Percentiles rank a stretch among this genome's conserved stretches.
Conservation (phyloP, 23 tunicate genomes). For the Diplosoma virens region DNA sequence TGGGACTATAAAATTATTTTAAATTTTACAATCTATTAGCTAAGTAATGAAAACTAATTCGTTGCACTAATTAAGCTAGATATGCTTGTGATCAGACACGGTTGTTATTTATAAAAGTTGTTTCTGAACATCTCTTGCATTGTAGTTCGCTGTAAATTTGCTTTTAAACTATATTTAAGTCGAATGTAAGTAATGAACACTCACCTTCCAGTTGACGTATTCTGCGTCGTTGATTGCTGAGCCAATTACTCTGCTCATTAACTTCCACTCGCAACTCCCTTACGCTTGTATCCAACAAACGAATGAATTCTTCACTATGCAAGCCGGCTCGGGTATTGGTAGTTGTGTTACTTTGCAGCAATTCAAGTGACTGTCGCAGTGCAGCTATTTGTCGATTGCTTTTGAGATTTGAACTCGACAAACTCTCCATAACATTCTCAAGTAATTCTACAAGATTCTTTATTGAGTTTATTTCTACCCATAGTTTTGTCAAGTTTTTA, state of each 20-base stretch:
- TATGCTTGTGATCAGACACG: no score
- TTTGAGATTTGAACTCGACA: background rate
- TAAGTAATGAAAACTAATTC: no score
- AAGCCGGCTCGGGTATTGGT: background rate
- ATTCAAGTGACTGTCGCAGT: background rate
- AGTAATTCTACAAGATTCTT: background rate
- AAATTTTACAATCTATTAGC: no score
- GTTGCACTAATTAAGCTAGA: no score
- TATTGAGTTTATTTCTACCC: background rate
- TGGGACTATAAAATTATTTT: no score
- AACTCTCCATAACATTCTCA: slow-evolving; percentile 5
- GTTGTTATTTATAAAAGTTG: no score
- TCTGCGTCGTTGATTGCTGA: slow-evolving; percentile 39
- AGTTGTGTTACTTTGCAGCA: background rate
- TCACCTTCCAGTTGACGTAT: slow-evolving; percentile 49
- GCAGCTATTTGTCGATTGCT: background rate
- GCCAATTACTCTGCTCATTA: slow-evolving; percentile 29
- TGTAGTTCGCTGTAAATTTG: no score
- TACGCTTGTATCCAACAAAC: slow-evolving; percentile 32
- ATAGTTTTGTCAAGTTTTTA: background rate
- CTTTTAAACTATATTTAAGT: no score
- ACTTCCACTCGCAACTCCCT: slow-evolving; percentile 31
- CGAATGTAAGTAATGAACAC: no score
- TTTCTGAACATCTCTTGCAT: no score
- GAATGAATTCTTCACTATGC: slow-evolving; percentile 12